A percentile compares a stretch with the other conserved stretches of the same genome.
Evolutionary conservation across 2,797 vertebrate genomes (phyloP).

Genomic region (Pachyuromys duprasi): DNA sequence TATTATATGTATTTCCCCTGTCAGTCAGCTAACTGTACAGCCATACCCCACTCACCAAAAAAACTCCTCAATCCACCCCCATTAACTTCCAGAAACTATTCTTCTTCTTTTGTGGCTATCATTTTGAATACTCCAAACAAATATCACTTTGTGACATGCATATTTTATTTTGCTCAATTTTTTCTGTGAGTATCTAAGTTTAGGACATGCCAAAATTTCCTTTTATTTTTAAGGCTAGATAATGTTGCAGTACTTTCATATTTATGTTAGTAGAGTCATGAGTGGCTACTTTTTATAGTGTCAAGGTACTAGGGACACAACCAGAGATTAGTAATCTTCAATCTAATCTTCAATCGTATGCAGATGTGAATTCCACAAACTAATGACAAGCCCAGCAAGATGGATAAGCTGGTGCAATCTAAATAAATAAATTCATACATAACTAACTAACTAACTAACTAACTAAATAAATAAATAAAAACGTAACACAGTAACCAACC

Average conservation of each 20-base stretch:
- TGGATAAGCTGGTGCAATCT: background rate
- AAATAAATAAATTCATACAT: too few relatives aligned
- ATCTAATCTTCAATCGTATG: background rate
- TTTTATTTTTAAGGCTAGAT: background rate
- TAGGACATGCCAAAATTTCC: background rate
- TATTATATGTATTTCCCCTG: background rate
- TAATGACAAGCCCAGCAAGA: background rate
- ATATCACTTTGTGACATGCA: background rate
- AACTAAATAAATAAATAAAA: background rate
- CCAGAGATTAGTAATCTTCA: background rate
- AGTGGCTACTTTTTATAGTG: background rate
- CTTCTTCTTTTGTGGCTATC: background rate
- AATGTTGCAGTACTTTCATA: background rate
- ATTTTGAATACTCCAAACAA: background rate
- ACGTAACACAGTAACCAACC: background rate
- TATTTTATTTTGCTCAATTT: background rate
- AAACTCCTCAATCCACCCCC: background rate
- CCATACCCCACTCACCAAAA: background rate
- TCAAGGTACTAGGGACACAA: background rate
- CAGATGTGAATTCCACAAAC: background rate
- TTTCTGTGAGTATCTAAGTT: background rate
- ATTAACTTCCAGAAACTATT: background rate
- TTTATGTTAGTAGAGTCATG: background rate
- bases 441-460: too few relatives aligned
- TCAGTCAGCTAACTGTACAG: background rate